Evolutionary conservation across 2,113 vertebrate species (phyloP).

Genomic region (Oenanthe melanoleuca): DNA sequence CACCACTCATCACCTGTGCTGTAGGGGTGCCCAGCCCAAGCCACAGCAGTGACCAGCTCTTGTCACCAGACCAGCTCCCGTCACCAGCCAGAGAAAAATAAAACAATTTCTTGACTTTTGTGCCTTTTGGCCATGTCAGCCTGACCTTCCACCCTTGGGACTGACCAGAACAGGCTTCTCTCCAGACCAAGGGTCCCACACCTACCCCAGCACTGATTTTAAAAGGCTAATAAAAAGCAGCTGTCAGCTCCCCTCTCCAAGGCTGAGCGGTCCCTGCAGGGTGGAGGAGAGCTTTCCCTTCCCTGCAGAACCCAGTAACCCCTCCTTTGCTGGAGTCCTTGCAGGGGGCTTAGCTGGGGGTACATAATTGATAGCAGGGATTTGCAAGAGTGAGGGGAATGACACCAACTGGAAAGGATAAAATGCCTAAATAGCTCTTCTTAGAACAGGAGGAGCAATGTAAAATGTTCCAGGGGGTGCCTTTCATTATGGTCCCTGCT

Average conservation of each 20-base stretch:
- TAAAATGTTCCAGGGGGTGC: neutral
- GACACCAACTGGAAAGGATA: neutral
- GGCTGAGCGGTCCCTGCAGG: slow-evolving; percentile 2
- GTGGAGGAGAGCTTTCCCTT: neutral
- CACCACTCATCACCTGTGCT: neutral
- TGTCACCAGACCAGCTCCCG: neutral
- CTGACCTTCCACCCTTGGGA: neutral
- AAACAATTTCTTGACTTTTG: neutral
- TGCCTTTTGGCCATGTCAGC: neutral
- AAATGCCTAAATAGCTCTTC: neutral
- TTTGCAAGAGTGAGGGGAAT: neutral
- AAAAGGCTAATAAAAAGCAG: slow-evolving; percentile 25
- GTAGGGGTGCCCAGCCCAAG: neutral
- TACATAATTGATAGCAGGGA: neutral
- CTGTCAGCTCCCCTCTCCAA: slow-evolving; percentile 17
- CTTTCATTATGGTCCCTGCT: neutral
- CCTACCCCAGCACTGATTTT: neutral
- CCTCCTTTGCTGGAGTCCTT: neutral
- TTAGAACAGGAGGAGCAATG: neutral
- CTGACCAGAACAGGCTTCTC: neutral
- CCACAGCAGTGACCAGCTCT: neutral
- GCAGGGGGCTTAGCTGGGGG: neutral
- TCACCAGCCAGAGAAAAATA: neutral
- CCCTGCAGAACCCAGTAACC: neutral
- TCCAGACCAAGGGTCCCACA: neutral